These are phyloP conservation scores for Schizopygopsis pylzovi DNA, from an alignment of 2,797 vertebrate genomes.

Conservation along the genomic window DNA sequence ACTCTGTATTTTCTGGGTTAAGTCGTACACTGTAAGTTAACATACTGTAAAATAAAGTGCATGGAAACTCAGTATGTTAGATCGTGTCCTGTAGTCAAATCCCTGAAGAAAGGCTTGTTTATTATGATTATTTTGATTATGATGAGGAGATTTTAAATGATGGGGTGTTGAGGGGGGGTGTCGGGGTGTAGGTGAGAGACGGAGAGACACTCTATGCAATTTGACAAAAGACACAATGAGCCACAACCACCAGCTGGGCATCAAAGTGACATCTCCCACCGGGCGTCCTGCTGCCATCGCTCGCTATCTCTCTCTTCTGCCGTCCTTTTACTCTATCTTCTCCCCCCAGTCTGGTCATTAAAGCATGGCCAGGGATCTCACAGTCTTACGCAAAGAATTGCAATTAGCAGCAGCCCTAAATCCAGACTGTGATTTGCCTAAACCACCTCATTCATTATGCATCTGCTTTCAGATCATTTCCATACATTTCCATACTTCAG, in stretches of 20 bases:
- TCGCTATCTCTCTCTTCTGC: conserved; percentile 31
- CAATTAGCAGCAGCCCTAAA: conserved; percentile 60
- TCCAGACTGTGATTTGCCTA: conserved; percentile 61
- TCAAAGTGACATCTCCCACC: conserved; percentile 64
- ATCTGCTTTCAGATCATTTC: conserved; percentile 61
- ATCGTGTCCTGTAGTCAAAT: neutral
- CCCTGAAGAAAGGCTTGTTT: neutral
- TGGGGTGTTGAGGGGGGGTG: conserved; percentile 2
- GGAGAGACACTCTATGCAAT: conserved; percentile 30
- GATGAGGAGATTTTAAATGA: conserved; percentile 22
- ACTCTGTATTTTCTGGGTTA: neutral
- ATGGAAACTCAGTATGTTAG: neutral
- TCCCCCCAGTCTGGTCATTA: conserved; percentile 52
- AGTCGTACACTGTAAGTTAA: neutral
- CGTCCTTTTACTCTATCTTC: conserved; percentile 23
- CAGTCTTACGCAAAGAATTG: conserved; percentile 59
- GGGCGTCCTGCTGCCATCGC: conserved; percentile 54
- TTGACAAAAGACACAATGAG: conserved; percentile 60
- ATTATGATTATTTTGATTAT: conserved; percentile 11
- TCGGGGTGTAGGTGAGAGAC: conserved; percentile 57
- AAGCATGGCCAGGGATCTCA: conserved; percentile 53
- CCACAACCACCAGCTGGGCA: conserved; percentile 56
- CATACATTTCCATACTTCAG: conserved; percentile 61
- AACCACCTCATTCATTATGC: conserved; percentile 61
- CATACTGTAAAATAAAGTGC: neutral